Conservation (phyloP, 2,797 vertebrate species). For the Peromyscus melanophrys region DNA sequence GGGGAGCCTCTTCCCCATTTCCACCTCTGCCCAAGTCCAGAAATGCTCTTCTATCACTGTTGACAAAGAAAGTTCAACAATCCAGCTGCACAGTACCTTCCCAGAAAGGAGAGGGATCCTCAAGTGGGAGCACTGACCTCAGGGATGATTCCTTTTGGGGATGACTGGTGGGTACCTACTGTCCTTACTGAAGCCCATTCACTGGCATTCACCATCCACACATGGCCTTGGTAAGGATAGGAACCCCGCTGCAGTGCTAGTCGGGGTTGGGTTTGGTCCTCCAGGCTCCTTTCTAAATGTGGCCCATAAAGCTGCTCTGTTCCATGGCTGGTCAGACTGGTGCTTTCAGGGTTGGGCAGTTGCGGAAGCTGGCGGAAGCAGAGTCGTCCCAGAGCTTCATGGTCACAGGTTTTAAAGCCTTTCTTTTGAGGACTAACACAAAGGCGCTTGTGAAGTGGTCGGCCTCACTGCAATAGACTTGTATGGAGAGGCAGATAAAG, state of each 20-base stretch:
- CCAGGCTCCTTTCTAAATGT: constrained; percentile 25
- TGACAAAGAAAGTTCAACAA: not conserved
- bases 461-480: constrained; percentile 60
- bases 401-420: constrained; percentile 83
- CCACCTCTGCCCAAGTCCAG: not conserved
- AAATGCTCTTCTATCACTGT: not conserved
- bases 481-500: constrained; percentile 58
- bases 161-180: not conserved
- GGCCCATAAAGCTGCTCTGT: not conserved
- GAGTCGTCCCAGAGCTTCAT: constrained; percentile 74
- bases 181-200: not conserved
- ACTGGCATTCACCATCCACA: not conserved
- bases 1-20: too few species aligned
- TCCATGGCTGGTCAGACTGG: not conserved
- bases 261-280: constrained; percentile 56
- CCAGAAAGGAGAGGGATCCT: not conserved
- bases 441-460: constrained; percentile 77
- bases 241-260: constrained; percentile 29
- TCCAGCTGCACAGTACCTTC: too few species aligned
- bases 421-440: constrained; percentile 82
- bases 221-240: constrained; percentile 76
- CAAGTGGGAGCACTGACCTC: not conserved
- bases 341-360: constrained; percentile 69
- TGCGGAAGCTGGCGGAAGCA: constrained; percentile 67
- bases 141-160: not conserved